Base-by-base conservation (phyloP, 2,797 vertebrate species). In the Enteromius afrohamiltoni region DNA sequence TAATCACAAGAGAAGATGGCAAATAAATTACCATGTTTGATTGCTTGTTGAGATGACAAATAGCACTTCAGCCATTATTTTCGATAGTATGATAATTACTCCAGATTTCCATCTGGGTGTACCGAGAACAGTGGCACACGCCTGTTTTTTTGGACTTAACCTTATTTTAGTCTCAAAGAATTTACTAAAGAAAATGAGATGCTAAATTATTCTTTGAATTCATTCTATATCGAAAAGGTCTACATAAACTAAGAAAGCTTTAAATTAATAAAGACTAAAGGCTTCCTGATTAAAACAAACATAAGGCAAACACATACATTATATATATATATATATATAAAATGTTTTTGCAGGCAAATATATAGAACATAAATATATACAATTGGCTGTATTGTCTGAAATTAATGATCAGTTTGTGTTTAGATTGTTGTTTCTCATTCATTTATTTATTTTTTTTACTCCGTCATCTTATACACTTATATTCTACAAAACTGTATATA, bases 21-120 rank as follows among this genome's bases (percentile, higher is more conserved):
- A 23, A 17, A 82, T 53, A 40, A 82, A 75, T 64, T 7, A 13
- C 10, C 26, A 29, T 14, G 21, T 67, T 64, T 67, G 9, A 37
- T 47, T 65, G 45, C 70, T 75, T 40, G 29, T 17, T 65, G 31
- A 67, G 60, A 51, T 55, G 60, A 51, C n/a, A 64, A 49, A 51
- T 64, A 49, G 55, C 34, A 23, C 21, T 40, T 40, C 26, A 74
- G 19, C 3, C 45, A 53, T 67, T 51, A 26, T 23, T 37, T 82
- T 55, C 11, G 4, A 67, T 55, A 10, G 62, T 34, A 73, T 31
- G 11, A 73, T 26, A 55, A 76, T 53, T 51, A 58, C 23, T 74
- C 13, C 19, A 49, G 8, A 26, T 14, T 42, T 40, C 21, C 2
- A 34, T 2, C 13, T 31, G 7, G 45, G 62, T 65, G 29, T 51